Evolutionary conservation across 2,888 invertebrate genomes (phyloP).

Genomic region (Caradrina kadenii): DNA sequence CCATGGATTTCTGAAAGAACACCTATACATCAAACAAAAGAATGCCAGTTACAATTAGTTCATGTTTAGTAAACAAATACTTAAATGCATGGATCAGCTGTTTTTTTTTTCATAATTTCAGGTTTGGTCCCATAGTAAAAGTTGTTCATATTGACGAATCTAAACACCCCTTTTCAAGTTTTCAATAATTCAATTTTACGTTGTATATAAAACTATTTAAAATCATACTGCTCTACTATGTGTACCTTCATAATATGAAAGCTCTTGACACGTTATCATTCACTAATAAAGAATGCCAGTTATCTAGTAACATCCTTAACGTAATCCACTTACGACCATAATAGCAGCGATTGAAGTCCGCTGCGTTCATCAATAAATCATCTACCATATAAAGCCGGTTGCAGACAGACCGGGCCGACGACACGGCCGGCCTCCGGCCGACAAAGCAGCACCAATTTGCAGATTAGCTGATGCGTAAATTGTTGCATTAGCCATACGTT

Average conservation of each 20-base stretch:
- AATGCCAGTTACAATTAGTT: no score
- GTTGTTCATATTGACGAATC: no score
- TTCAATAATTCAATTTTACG: no score
- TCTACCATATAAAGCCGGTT: constrained; percentile 66
- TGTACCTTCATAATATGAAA: not conserved
- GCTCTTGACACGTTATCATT: constrained; percentile 18
- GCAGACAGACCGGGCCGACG: constrained; percentile 71
- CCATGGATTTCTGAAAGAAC: no score
- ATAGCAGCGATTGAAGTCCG: constrained; percentile 47
- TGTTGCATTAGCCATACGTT: constrained; percentile 84
- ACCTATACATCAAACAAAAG: no score
- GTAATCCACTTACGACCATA: constrained; percentile 37
- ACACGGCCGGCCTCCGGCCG: constrained; percentile 74
- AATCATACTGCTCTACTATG: no score
- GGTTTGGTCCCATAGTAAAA: no score
- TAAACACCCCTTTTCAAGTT: no score
- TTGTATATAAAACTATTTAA: no score
- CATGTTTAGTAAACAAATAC: no score
- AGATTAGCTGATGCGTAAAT: constrained; percentile 88
- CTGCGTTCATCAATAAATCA: constrained; percentile 52
- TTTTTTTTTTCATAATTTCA: no score
- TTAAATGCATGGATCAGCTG: no score
- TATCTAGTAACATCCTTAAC: constrained; percentile 37
- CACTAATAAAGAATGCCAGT: constrained; percentile 28
- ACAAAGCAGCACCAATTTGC: constrained; percentile 89